A percentile compares a stretch with the other conserved stretches of the same genome.
These are phyloP conservation scores for Prionace glauca DNA, from an alignment of 2,797 vertebrate species.

Conservation along the genomic window DNA sequence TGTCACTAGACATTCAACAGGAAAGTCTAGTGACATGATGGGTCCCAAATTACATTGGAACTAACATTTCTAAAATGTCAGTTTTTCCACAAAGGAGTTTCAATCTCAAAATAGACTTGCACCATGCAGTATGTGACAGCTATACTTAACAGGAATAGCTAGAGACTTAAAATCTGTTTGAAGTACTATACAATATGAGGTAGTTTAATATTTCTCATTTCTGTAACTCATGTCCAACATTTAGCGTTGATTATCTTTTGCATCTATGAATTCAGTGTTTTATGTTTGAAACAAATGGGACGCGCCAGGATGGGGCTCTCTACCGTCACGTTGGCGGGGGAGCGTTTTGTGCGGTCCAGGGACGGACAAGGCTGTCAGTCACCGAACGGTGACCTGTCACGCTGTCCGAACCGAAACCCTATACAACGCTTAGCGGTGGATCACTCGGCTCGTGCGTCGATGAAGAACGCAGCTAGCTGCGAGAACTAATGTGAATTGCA, in stretches of 20 bases:
- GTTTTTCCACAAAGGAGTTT: neutral
- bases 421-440: no score
- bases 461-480: no score
- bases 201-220: neutral
- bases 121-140: neutral
- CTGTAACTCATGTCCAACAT: no score
- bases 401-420: accelerated
- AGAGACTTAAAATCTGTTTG: neutral
- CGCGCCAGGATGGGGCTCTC: no score
- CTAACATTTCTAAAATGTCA: neutral
- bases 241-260: no score
- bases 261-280: neutral
- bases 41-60: neutral
- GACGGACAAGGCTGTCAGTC: no score
- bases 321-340: no score
- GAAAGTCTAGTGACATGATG: neutral
- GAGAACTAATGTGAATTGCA: no score
- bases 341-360: no score
- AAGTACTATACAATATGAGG: neutral
- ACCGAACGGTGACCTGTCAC: accelerated
- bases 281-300: neutral
- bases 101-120: neutral
- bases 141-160: neutral
- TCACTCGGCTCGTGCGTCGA: no score
- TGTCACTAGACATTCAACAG: neutral